Evolutionary conservation across 1,140 invertebrate species (phyloP).

Genomic region (Calycopis cecrops): DNA sequence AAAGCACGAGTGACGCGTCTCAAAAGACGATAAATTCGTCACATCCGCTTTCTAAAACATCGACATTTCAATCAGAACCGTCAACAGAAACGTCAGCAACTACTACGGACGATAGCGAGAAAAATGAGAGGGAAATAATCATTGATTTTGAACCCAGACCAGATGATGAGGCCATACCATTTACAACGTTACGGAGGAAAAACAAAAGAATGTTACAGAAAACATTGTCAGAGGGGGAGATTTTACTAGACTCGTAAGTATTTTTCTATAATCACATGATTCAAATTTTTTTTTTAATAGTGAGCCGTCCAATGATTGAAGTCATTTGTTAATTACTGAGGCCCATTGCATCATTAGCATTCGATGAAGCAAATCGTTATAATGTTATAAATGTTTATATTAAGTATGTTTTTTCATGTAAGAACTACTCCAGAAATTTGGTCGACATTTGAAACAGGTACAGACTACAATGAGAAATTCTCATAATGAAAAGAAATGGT

Average conservation of each 20-base stretch:
- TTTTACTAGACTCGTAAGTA: conserved; percentile 79
- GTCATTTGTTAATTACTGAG: no score
- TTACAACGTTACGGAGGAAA: conserved; percentile 71
- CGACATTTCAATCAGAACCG: conserved; percentile 71
- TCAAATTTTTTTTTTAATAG: no score
- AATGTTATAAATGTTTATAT: no score
- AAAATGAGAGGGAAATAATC: conserved; percentile 87
- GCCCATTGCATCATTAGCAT: no score
- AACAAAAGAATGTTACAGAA: conserved; percentile 82
- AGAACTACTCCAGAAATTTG: no score
- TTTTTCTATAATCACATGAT: conserved; percentile 4
- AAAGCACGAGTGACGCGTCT: conserved; percentile 63
- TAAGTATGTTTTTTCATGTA: no score
- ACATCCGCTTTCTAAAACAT: conserved; percentile 69
- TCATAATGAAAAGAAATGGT: no score
- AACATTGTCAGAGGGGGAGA: conserved; percentile 88
- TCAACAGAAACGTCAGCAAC: conserved; percentile 71
- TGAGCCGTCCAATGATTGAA: no score
- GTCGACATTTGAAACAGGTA: no score
- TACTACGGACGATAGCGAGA: conserved; percentile 75
- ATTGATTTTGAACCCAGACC: conserved; percentile 90
- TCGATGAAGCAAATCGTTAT: no score
- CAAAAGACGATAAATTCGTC: conserved; percentile 61
- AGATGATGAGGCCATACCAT: conserved; percentile 75
- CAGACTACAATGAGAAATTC: no score